Percentiles rank a stretch among this genome's conserved stretches.
These are phyloP conservation scores for Rhodeus uyekii DNA, from an alignment of 2,797 vertebrate genomes.

Conservation along the genomic window DNA sequence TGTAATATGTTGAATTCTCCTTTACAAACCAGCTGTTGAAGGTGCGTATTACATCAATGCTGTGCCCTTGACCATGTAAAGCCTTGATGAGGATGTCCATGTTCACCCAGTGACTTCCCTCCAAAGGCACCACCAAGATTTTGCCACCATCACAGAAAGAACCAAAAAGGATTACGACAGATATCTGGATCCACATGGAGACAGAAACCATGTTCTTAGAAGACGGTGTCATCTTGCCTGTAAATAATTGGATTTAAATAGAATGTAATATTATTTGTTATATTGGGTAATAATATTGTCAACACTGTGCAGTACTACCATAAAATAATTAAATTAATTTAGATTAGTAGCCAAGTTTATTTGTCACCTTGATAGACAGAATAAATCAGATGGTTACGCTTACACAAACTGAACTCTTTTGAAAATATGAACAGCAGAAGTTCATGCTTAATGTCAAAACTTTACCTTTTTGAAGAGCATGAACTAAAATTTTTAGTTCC, in stretches of 20 bases:
- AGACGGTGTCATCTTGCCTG: constrained; percentile 10
- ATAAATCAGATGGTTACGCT: no score
- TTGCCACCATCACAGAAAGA: constrained; percentile 43
- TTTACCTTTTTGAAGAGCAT: no score
- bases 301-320: not conserved
- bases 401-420: no score
- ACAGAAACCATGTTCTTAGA: not conserved
- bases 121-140: constrained; percentile 44
- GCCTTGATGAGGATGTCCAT: constrained; percentile 47
- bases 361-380: no score
- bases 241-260: not conserved
- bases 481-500: no score
- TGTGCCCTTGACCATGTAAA: constrained; percentile 39
- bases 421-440: not conserved
- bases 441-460: not conserved
- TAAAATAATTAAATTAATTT: not conserved
- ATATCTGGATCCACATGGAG: not conserved
- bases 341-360: not conserved
- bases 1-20: constrained; percentile 38
- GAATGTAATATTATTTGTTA: not conserved
- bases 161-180: not conserved
- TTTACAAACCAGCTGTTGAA: constrained; percentile 48
- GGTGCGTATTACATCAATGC: constrained; percentile 33
- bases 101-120: constrained; percentile 55
- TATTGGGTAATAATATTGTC: not conserved